Percentiles rank a stretch among this genome's conserved stretches.
Conservation (phyloP, 2,888 invertebrate genomes). For the Acanthosepion esculentum region DNA sequence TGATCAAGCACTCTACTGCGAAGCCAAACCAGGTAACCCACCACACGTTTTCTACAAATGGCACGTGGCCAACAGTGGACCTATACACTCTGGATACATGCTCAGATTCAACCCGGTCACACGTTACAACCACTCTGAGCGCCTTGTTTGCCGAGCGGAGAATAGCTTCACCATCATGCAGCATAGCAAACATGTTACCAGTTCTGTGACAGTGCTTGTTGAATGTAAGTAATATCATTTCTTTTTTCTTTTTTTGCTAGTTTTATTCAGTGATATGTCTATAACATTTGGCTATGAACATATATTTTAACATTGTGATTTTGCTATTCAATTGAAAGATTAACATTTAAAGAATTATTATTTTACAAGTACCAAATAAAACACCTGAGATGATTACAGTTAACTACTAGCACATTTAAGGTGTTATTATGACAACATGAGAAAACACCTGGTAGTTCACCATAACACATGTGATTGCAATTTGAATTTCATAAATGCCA, state of each 20-base stretch:
- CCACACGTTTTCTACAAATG: constrained; percentile 44
- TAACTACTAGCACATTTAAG: no score
- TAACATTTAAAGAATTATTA: no score
- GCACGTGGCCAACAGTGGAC: neutral
- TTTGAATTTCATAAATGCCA: no score
- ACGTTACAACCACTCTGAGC: constrained; percentile 35
- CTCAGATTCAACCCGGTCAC: constrained; percentile 38
- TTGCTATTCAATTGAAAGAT: no score
- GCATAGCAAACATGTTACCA: constrained; percentile 35
- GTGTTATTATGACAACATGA: no score
- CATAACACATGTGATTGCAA: no score
- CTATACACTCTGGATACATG: neutral
- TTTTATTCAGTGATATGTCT: neutral
- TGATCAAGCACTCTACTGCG: constrained; percentile 34
- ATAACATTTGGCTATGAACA: neutral
- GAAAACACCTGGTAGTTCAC: no score
- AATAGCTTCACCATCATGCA: constrained; percentile 45
- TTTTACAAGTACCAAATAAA: no score
- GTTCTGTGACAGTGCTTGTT: constrained; percentile 38
- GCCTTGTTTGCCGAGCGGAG: constrained; percentile 40
- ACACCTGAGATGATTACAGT: no score
- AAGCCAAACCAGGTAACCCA: constrained; percentile 45
- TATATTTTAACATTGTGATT: no score
- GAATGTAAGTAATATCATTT: constrained; percentile 13
- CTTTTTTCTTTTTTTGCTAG: neutral